phyloP scores from a whole-genome alignment of 2,113 vertebrate genomes.

The Upupa epops region DNA sequence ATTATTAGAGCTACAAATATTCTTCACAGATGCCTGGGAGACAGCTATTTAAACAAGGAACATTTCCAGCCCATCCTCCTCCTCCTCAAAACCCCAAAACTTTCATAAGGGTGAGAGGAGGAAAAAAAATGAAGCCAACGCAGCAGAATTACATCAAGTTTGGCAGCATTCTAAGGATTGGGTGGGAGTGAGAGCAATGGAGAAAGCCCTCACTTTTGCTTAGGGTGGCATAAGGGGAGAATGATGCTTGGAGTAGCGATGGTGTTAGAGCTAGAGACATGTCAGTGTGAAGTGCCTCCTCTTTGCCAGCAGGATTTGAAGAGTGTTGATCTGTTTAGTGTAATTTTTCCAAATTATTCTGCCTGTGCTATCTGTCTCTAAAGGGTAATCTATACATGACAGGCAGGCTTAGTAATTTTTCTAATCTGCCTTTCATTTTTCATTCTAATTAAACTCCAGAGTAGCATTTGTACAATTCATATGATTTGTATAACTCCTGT shows the following conservation, averaged over 20 bases:
- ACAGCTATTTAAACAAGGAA: slow-evolving; percentile 17
- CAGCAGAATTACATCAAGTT: background rate
- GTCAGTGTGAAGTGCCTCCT: background rate
- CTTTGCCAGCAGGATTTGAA: background rate
- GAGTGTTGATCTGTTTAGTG: background rate
- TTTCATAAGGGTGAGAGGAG: background rate
- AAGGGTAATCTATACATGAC: background rate
- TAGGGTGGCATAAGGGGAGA: background rate
- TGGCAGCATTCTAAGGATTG: background rate
- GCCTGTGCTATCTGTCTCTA: background rate
- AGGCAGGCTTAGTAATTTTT: background rate
- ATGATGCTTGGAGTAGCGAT: background rate
- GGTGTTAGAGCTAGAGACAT: background rate
- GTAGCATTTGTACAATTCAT: background rate
- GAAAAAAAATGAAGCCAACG: slow-evolving; percentile 20
- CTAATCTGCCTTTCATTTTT: background rate
- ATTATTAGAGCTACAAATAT: background rate
- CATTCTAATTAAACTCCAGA: background rate
- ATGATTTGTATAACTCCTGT: background rate
- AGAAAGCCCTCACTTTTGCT: background rate
- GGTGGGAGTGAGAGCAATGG: background rate
- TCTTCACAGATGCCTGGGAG: slow-evolving; percentile 5
- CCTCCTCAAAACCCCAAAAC: background rate
- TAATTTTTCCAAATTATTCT: background rate
- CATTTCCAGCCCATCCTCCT: background rate